Conservation (phyloP, 2,113 vertebrate species). For the Syngnathus typhle region DNA sequence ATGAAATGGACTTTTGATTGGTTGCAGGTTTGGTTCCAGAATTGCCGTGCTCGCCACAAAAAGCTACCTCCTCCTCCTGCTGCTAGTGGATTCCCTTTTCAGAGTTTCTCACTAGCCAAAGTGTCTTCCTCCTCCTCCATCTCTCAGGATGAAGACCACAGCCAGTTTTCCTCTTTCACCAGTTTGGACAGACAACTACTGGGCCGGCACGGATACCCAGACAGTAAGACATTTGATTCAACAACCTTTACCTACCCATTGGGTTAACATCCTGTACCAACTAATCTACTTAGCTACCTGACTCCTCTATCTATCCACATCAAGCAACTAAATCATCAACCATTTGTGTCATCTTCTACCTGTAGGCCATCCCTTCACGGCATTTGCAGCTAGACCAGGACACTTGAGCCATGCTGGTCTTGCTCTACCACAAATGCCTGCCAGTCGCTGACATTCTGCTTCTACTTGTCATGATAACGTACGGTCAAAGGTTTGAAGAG, state of each 20-base stretch:
- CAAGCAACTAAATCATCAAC: too few species aligned
- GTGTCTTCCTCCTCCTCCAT: slow-evolving; percentile 89
- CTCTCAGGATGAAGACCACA: slow-evolving; percentile 82
- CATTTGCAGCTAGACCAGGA: slow-evolving; percentile 75
- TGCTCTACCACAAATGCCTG: slow-evolving; percentile 78
- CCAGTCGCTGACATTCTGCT: slow-evolving; percentile 71
- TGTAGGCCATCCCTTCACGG: slow-evolving; percentile 89
- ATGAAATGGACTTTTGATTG: slow-evolving; percentile 42
- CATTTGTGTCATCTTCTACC: slow-evolving; percentile 2
- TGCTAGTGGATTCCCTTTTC: slow-evolving; percentile 83
- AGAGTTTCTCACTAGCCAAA: slow-evolving; percentile 79
- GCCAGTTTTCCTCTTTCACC: slow-evolving; percentile 94
- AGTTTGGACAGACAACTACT: slow-evolving; percentile 96
- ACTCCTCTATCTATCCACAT: too few species aligned
- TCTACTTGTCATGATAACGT: background rate
- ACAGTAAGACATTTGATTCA: slow-evolving; percentile 70
- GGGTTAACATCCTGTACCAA: too few species aligned
- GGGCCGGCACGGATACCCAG: slow-evolving; percentile 94
- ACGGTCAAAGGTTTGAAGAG: background rate
- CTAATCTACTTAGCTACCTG: too few species aligned
- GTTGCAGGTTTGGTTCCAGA: slow-evolving; percentile 98
- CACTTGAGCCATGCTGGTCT: slow-evolving; percentile 74
- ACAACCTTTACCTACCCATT: background rate
- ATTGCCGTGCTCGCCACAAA: slow-evolving; percentile 98
- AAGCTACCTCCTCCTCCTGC: slow-evolving; percentile 87